Evolutionary conservation across 2,888 invertebrate species (phyloP).

Genomic region (Cephonodes hylas): DNA sequence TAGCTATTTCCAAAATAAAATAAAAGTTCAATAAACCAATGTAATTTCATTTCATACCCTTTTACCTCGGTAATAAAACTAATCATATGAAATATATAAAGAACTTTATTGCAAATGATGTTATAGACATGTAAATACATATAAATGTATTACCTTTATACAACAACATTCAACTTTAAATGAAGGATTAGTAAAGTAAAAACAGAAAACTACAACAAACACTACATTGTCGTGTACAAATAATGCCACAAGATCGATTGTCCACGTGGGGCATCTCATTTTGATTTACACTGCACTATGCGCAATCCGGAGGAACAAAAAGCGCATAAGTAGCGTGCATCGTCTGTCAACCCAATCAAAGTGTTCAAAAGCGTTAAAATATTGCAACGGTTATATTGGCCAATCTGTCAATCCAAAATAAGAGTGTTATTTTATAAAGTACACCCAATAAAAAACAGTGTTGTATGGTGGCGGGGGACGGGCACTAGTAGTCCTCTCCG

Average conservation of each 20-base stretch:
- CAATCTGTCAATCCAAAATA: neutral
- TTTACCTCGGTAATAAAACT: neutral
- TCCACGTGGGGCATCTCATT: neutral
- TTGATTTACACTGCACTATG: neutral
- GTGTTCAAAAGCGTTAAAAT: neutral
- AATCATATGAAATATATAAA: neutral
- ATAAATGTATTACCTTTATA: neutral
- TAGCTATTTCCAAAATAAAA: constrained; percentile 64
- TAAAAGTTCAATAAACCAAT: constrained; percentile 10
- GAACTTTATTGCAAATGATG: constrained; percentile 4
- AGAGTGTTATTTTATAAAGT: neutral
- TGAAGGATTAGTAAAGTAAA: neutral
- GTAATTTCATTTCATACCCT: neutral
- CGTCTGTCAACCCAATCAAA: neutral
- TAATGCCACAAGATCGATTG: neutral
- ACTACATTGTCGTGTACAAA: neutral
- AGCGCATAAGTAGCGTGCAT: neutral
- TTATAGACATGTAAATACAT: neutral
- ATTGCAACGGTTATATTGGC: neutral
- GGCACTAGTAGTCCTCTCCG: constrained; percentile 93
- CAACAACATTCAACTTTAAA: neutral
- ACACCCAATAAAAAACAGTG: neutral
- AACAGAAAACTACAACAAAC: neutral
- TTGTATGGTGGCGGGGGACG: neutral
- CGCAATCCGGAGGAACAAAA: neutral